Conservation (phyloP, 1,140 invertebrate species). For the Diorhabda sublineata region DNA sequence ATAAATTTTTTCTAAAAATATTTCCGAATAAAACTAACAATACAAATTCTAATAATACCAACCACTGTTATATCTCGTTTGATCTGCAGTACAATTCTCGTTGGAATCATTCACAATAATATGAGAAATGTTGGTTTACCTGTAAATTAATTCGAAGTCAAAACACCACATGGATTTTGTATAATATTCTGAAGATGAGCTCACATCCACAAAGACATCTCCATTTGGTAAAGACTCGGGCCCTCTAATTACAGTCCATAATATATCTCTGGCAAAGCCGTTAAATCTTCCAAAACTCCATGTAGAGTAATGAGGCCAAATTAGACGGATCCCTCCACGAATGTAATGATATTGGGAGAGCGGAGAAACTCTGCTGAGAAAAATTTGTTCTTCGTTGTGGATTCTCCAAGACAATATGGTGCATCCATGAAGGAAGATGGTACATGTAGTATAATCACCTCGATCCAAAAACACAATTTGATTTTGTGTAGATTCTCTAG, state of each 20-base stretch:
- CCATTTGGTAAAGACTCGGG: slow-evolving; percentile 18
- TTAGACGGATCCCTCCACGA: slow-evolving; percentile 29
- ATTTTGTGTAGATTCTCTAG: slow-evolving; percentile 1
- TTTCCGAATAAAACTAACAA: too few species aligned
- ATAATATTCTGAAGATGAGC: slow-evolving; percentile 19
- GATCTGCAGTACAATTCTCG: too few species aligned
- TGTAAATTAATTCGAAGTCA: slow-evolving; percentile 24
- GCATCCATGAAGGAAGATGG: slow-evolving; percentile 33
- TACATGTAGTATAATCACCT: slow-evolving; percentile 32
- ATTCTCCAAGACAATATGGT: slow-evolving; percentile 35
- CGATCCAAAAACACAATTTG: slow-evolving; percentile 26
- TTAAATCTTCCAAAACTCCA: slow-evolving; percentile 29
- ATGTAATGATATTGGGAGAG: slow-evolving; percentile 12
- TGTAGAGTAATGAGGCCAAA: slow-evolving; percentile 28
- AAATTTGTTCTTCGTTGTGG: slow-evolving; percentile 33
- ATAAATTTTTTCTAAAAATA: too few species aligned
- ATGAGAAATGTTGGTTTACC: neutral
- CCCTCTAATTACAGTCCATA: slow-evolving; percentile 25
- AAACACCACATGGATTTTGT: slow-evolving; percentile 31
- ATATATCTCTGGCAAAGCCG: slow-evolving; percentile 30
- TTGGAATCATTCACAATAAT: too few species aligned
- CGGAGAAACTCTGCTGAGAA: slow-evolving; percentile 23
- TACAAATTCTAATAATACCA: too few species aligned
- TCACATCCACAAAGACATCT: slow-evolving; percentile 22
- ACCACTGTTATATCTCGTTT: too few species aligned